Conservation (phyloP, 2,113 vertebrate species). For the Tyrannus savana region DNA sequence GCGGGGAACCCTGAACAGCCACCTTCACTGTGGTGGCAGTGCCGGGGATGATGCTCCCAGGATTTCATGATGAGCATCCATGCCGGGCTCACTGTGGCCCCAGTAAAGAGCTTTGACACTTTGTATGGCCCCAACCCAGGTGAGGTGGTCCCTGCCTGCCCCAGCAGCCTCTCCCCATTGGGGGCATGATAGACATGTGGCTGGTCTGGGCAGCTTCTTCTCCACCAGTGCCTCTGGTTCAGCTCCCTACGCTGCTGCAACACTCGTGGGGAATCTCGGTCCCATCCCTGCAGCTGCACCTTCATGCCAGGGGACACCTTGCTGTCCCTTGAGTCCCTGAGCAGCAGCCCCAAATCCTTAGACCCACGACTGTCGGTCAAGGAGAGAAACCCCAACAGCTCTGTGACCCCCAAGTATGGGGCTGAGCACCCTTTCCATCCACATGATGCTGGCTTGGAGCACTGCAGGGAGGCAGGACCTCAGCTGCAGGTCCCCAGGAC, state of each 20-base stretch:
- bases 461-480: not conserved
- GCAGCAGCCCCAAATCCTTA: not conserved
- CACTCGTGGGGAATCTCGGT: not conserved
- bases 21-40: not conserved
- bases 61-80: not conserved
- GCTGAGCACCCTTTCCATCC: not conserved
- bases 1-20: not conserved
- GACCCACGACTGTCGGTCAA: not conserved
- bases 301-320: not conserved
- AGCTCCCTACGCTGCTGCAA: not conserved
- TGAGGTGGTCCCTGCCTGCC: not conserved
- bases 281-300: not conserved
- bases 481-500: accelerated
- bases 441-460: not conserved
- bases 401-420: not conserved
- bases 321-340: not conserved
- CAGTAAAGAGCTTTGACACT: not conserved
- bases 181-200: accelerated
- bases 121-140: not conserved
- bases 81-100: accelerated
- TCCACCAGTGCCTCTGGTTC: not conserved
- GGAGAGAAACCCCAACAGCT: not conserved
- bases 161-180: not conserved
- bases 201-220: not conserved
- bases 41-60: not conserved